A percentile compares a stretch with the other conserved stretches of the same genome.
These are phyloP conservation scores for Candidula unifasciata DNA, from an alignment of 2,888 invertebrate genomes.

Conservation along the genomic window DNA sequence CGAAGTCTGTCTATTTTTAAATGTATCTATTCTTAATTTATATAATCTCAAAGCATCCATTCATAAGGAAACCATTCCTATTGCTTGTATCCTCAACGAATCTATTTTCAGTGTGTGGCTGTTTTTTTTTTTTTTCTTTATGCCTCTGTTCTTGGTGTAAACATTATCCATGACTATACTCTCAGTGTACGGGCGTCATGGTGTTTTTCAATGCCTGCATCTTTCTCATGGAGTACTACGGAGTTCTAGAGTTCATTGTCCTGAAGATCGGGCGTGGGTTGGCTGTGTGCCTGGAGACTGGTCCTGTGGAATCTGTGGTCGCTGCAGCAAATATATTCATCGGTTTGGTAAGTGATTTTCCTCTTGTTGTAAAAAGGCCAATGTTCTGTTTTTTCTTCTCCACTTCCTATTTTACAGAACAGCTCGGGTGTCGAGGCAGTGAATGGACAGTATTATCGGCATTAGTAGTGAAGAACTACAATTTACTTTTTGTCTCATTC, in stretches of 20 bases:
- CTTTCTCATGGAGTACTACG: slow-evolving; percentile 47
- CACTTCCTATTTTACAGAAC: no score
- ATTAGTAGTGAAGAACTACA: not conserved
- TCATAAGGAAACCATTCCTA: no score
- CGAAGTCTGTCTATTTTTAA: no score
- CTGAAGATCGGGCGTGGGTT: slow-evolving; percentile 44
- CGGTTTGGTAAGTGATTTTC: slow-evolving; percentile 47
- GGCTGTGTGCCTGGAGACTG: slow-evolving; percentile 43
- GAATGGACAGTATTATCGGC: not conserved
- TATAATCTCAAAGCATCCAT: no score
- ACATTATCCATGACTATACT: not conserved
- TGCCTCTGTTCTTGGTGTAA: no score
- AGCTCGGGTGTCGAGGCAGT: no score
- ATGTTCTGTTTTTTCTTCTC: no score
- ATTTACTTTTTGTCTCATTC: not conserved
- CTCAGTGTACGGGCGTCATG: slow-evolving; percentile 46
- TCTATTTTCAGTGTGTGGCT: no score
- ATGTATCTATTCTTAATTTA: no score
- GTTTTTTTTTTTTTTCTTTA: no score
- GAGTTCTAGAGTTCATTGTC: slow-evolving; percentile 48
- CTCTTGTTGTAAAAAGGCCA: no score
- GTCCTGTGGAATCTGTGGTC: slow-evolving; percentile 50
- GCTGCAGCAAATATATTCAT: slow-evolving; percentile 53
- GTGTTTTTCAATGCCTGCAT: slow-evolving; percentile 50
- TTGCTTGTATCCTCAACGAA: no score